Evolutionary conservation across 2,888 invertebrate genomes (phyloP), one percentile per base, ranked within the genome.

Genomic region (Iselma pallidipennis): DNA sequence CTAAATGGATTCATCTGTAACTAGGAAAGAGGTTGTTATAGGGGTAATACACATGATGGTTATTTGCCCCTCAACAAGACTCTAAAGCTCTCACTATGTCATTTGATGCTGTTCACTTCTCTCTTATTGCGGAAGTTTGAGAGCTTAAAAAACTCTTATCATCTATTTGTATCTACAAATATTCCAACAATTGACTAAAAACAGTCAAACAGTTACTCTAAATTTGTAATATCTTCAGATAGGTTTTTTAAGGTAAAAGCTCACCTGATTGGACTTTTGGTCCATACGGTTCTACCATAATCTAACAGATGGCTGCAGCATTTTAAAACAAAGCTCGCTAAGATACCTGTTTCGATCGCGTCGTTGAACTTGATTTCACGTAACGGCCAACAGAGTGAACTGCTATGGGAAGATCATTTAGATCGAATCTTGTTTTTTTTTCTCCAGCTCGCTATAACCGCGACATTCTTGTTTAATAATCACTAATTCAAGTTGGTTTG

Each of bases 291-390:
- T 37, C 37, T 16, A 16, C 37, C 49, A 42, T 16, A 51, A 49
- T 55, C 69, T 67, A 69, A 73, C 71, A 79, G 79, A 79, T 79
- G 79, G 78, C 79, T 65, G 67, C 70, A 74, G 70, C 52, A 72
- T 65, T 73, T 72, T 65, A 72, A 74, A 75, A 75, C 72, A 71
- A 73, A 76, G 72, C 68, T 59, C 56, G 33, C 67, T 69, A 70
- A 73, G 75, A 71, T 76, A 78, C 77, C 77, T 78, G 78, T 73
- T 74, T 68, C 74, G 70, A 75, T 71, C 68, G 66, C 69, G 72
- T 61, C 64, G 57, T 51, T 63, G 53, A 53, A 55, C 62, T 70
- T 77, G 74, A 74, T 77, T 77, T 65, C 70, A 55, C 68, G 65
- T 70, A 70, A 60, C 63, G 66, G 69, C 74, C 77, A 69, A 74